Evolutionary conservation across 2,888 invertebrate species (phyloP).

Genomic region (Petrolisthes cinctipes): DNA sequence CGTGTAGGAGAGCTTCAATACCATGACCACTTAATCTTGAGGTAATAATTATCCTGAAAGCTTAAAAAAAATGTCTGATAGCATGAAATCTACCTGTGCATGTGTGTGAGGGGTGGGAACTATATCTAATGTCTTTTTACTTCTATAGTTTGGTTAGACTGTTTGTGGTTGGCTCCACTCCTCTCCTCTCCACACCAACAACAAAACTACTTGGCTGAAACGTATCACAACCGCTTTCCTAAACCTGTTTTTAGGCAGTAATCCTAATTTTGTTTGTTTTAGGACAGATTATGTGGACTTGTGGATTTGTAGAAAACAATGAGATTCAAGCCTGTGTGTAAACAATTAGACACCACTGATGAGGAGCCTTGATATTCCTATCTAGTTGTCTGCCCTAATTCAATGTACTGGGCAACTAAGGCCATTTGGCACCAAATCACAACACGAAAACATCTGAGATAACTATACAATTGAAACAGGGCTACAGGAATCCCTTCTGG

Average conservation of each 20-base stretch:
- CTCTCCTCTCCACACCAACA: not conserved
- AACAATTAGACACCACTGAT: not conserved
- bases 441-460: no score
- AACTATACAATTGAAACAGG: no score
- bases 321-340: not conserved
- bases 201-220: not conserved
- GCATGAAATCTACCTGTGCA: not conserved
- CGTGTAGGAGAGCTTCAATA: no score
- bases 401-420: no score
- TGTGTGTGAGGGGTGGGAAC: not conserved
- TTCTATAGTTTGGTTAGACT: not conserved
- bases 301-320: no score
- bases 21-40: no score
- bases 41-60: no score
- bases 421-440: no score
- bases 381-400: no score
- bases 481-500: no score
- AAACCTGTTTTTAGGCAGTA: not conserved
- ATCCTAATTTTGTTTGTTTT: constrained; percentile 5
- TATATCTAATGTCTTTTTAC: not conserved
- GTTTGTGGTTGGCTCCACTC: not conserved
- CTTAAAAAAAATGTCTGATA: no score
- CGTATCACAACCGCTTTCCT: not conserved
- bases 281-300: not conserved
- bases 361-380: no score